Percentiles rank a stretch among this genome's conserved stretches.
These are phyloP conservation scores for Beris morrisii DNA, from an alignment of 2,888 invertebrate genomes.

Conservation along the genomic window DNA sequence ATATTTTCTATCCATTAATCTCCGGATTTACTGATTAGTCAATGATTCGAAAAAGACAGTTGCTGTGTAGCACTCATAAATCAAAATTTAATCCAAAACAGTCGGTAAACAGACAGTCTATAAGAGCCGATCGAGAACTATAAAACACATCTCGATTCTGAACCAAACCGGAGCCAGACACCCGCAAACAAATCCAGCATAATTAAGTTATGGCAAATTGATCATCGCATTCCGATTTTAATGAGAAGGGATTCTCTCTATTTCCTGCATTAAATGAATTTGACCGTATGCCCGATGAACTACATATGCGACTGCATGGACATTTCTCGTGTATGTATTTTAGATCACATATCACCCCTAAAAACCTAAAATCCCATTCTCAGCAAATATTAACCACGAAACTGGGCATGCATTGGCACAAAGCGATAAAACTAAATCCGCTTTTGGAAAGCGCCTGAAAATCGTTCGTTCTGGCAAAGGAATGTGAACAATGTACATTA, in stretches of 20 bases:
- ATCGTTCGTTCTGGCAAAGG: too few species aligned
- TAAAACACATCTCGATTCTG: constrained; percentile 3
- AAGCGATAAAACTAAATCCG: too few species aligned
- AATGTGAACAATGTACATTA: too few species aligned
- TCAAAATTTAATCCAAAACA: constrained; percentile 27
- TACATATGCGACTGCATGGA: too few species aligned
- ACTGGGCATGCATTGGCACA: too few species aligned
- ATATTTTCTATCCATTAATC: neutral
- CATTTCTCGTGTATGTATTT: too few species aligned
- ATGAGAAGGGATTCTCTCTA: constrained; percentile 35
- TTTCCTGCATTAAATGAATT: constrained; percentile 33
- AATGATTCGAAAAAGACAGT: constrained; percentile 23
- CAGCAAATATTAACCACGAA: too few species aligned
- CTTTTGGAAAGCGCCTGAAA: too few species aligned
- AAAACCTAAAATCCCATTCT: too few species aligned
- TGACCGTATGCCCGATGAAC: constrained; percentile 3
- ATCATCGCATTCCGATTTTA: constrained; percentile 28
- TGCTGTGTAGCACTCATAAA: constrained; percentile 13
- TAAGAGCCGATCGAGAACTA: neutral
- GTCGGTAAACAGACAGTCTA: neutral
- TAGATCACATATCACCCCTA: too few species aligned
- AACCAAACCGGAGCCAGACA: neutral
- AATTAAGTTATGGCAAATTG: constrained; percentile 39
- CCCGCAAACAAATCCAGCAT: constrained; percentile 21
- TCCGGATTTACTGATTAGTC: neutral